A percentile compares a stretch with the other conserved stretches of the same genome.
Conservation (phyloP, 2,797 vertebrate species). For the Sternarchorhynchus goeldii region DNA sequence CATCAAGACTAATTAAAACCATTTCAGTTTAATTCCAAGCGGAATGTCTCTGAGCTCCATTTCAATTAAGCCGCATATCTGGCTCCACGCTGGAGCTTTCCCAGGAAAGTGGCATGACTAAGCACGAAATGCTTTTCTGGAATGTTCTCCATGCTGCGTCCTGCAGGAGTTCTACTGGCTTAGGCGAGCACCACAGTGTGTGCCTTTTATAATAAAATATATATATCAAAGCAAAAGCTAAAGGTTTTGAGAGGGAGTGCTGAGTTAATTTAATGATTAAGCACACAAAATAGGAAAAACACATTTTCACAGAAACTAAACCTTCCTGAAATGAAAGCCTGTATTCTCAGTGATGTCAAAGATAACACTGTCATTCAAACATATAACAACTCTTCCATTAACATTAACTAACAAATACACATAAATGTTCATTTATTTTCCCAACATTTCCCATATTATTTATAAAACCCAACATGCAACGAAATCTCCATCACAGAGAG, state of each 20-base stretch:
- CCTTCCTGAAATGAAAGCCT: background rate
- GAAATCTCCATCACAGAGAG: background rate
- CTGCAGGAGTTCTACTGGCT: background rate
- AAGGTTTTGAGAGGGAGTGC: background rate
- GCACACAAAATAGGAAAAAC: background rate
- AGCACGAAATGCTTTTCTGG: constrained; percentile 29
- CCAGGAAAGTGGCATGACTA: constrained; percentile 12
- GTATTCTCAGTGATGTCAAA: background rate
- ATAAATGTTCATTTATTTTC: background rate
- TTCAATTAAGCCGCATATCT: constrained; percentile 54
- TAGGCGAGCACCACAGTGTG: constrained; percentile 14
- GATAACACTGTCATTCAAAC: background rate
- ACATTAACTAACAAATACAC: too few relatives aligned
- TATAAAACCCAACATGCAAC: background rate
- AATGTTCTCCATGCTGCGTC: constrained; percentile 27
- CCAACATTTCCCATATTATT: too few relatives aligned
- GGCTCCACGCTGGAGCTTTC: constrained; percentile 39
- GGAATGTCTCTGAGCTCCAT: constrained; percentile 59
- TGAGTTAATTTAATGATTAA: constrained; percentile 27
- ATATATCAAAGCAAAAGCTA: constrained; percentile 9
- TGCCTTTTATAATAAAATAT: constrained; percentile 40
- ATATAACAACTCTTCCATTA: background rate
- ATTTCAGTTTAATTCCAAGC: constrained; percentile 62
- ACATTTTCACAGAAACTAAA: background rate
- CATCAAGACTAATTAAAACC: constrained; percentile 70